These are phyloP conservation scores for Microchirus variegatus DNA, from an alignment of 2,797 vertebrate genomes.

Conservation along the genomic window DNA sequence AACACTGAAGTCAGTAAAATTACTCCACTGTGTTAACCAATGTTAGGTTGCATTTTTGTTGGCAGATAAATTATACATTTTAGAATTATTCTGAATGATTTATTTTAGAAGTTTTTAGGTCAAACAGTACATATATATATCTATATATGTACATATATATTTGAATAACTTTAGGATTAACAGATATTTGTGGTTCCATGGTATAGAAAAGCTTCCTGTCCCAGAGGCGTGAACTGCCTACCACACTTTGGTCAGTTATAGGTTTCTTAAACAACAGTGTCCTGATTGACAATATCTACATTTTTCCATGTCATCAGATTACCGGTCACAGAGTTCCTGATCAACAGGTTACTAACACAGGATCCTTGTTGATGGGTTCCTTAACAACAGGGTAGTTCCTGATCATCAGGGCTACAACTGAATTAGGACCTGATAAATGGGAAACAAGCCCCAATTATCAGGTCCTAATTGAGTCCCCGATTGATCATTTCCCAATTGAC, in stretches of 20 bases:
- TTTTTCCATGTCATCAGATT: not conserved
- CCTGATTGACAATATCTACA: not conserved
- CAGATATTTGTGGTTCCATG: too few relatives aligned
- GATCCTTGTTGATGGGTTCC: not conserved
- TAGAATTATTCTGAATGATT: too few relatives aligned
- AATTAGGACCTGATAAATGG: not conserved
- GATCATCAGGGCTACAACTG: not conserved
- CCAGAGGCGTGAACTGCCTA: slow-evolving; percentile 38
- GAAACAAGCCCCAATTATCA: not conserved
- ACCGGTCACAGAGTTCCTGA: too few relatives aligned
- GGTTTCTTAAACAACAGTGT: not conserved
- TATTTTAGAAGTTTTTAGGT: too few relatives aligned
- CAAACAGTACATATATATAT: too few relatives aligned
- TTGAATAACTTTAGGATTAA: too few relatives aligned
- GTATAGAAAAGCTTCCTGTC: slow-evolving; percentile 1
- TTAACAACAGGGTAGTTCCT: not conserved
- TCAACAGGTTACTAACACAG: too few relatives aligned
- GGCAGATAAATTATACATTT: too few relatives aligned
- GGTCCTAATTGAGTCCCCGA: not conserved
- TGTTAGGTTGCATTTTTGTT: not conserved
- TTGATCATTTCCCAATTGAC: not conserved
- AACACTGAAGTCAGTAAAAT: not conserved
- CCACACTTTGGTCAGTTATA: not conserved
- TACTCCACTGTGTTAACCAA: not conserved
- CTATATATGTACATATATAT: too few relatives aligned